These are phyloP conservation scores for Tricholauxania praeusta DNA, from an alignment of 2,888 invertebrate genomes.

Conservation along the genomic window DNA sequence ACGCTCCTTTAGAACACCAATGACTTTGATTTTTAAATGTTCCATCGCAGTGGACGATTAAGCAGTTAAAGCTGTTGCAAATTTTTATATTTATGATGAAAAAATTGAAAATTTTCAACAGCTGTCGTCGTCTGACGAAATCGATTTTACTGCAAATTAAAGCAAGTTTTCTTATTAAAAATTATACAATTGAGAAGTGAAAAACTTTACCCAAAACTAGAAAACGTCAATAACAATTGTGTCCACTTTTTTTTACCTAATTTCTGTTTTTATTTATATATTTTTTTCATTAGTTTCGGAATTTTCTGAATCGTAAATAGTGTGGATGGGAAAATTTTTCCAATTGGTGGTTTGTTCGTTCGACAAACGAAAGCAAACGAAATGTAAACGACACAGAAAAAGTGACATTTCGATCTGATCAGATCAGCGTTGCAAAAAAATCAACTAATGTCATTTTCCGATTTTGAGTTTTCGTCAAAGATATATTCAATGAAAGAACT, in stretches of 20 bases:
- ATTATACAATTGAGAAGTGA: not conserved
- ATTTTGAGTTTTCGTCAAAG: too few relatives aligned
- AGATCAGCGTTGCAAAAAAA: conserved; percentile 4
- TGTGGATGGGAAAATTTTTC: conserved; percentile 11
- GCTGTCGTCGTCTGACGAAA: conserved; percentile 27
- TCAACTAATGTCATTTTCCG: too few relatives aligned
- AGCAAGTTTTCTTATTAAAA: not conserved
- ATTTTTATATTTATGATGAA: not conserved
- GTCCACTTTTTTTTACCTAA: not conserved
- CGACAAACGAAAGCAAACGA: conserved; percentile 30
- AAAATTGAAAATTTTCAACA: conserved; percentile 12
- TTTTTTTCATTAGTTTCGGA: conserved; percentile 5
- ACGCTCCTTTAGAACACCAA: conserved; percentile 64
- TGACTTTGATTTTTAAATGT: conserved; percentile 63
- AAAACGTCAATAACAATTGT: not conserved
- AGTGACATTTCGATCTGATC: conserved; percentile 1
- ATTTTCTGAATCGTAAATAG: not conserved
- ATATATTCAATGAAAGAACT: too few relatives aligned
- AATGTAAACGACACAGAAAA: conserved; percentile 5
- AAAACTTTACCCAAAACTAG: not conserved
- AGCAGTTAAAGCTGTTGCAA: not conserved
- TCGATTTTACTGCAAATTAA: conserved; percentile 27
- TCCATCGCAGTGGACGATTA: conserved; percentile 54
- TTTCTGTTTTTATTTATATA: not conserved
- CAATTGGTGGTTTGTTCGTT: conserved; percentile 23